Percentiles rank a stretch among this genome's conserved stretches.
phyloP scores from a whole-genome alignment of 2,113 vertebrate genomes.

The Myiagra hebetior region DNA sequence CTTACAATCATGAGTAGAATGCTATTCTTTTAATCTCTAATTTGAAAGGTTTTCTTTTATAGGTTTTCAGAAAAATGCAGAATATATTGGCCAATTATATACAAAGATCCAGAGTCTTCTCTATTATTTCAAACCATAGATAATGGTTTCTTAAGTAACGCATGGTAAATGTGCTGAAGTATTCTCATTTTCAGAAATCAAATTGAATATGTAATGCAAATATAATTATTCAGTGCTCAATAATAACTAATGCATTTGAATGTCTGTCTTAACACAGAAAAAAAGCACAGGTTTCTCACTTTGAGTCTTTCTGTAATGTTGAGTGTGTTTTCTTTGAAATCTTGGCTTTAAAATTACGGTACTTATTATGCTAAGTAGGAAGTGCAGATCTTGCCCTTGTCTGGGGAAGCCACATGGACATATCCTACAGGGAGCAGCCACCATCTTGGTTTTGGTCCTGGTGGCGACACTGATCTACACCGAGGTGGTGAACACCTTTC shows the following conservation, averaged over 20 bases:
- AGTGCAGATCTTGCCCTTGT: background rate
- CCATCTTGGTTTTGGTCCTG: background rate
- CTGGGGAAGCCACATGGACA: too few relatives aligned
- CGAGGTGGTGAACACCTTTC: background rate
- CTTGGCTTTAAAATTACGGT: background rate
- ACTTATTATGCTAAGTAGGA: background rate
- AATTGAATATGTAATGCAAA: slow-evolving; percentile 2
- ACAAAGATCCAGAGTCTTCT: background rate
- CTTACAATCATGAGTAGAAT: background rate
- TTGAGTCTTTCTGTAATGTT: background rate
- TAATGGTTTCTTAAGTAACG: background rate
- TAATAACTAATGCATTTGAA: background rate
- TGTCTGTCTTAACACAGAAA: background rate
- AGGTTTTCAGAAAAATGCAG: background rate
- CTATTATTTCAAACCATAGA: background rate
- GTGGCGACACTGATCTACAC: background rate
- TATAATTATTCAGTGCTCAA: background rate
- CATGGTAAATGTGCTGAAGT: background rate
- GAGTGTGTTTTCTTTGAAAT: background rate
- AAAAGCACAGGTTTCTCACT: background rate
- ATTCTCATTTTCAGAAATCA: background rate
- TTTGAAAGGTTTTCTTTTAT: background rate
- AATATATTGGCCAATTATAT: background rate
- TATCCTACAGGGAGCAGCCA: background rate
- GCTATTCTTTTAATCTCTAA: background rate